Percentiles rank a stretch among this genome's conserved stretches.
These are phyloP conservation scores for Odobenus rosmarus DNA, from an alignment of 2,113 vertebrate species.

Conservation along the genomic window DNA sequence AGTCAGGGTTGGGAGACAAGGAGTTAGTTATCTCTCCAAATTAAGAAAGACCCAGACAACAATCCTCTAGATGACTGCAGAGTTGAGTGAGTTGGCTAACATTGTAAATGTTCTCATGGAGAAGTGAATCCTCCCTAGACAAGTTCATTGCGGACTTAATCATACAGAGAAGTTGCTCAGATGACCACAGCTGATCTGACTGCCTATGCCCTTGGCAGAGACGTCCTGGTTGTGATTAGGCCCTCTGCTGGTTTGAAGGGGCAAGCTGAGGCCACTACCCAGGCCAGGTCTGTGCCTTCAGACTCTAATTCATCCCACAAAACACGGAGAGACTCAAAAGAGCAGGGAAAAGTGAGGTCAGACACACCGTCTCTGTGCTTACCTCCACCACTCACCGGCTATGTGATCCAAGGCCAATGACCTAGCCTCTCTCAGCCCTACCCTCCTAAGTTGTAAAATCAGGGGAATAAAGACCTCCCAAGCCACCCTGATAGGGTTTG, in stretches of 20 bases:
- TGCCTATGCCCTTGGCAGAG: neutral
- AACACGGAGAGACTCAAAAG: neutral
- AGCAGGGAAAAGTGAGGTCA: neutral
- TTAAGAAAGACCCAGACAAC: neutral
- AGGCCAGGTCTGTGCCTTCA: neutral
- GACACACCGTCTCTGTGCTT: neutral
- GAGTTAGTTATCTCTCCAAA: neutral
- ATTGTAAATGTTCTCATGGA: neutral
- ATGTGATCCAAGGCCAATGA: neutral
- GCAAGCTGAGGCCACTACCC: neutral
- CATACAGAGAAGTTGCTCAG: neutral
- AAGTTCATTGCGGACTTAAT: neutral
- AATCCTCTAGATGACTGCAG: neutral
- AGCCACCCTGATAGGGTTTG: neutral
- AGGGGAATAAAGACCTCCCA: neutral
- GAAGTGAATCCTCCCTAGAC: neutral
- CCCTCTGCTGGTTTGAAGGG: neutral
- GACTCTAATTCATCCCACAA: neutral
- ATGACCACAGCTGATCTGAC: neutral
- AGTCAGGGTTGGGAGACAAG: neutral
- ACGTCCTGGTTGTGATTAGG: neutral
- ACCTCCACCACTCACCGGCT: neutral
- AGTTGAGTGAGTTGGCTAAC: neutral
- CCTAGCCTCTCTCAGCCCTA: neutral
- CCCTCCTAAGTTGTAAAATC: neutral